Percentiles rank a stretch among this genome's conserved stretches.
These are phyloP conservation scores for Loris lydekkerianus DNA, from an alignment of 2,797 vertebrate species.

Conservation along the genomic window DNA sequence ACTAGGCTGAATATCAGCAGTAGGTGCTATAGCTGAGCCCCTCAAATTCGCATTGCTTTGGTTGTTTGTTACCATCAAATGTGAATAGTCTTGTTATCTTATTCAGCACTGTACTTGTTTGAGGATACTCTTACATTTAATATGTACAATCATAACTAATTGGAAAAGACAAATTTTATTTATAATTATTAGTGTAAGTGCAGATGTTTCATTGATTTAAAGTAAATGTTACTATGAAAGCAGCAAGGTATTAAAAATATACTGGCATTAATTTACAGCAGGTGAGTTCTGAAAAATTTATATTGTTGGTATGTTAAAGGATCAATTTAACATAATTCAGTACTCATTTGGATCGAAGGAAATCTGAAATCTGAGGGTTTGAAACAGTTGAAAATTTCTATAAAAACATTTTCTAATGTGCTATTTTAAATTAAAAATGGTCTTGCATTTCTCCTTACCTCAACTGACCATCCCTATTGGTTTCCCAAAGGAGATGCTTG, in stretches of 20 bases:
- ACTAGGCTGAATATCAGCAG: neutral
- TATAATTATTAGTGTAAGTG: constrained; percentile 50
- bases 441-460: constrained; percentile 41
- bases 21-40: neutral
- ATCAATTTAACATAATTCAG: constrained; percentile 21
- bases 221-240: constrained; percentile 52
- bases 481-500: constrained; percentile 20
- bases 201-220: constrained; percentile 42
- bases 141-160: constrained; percentile 26
- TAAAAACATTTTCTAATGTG: constrained; percentile 21
- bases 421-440: constrained; percentile 54
- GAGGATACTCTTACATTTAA: neutral
- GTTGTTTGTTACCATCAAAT: neutral
- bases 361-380: constrained; percentile 25
- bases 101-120: constrained; percentile 41
- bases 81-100: neutral
- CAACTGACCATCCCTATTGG: neutral
- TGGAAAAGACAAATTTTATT: constrained; percentile 40
- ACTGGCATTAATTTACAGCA: constrained; percentile 57
- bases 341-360: constrained; percentile 62
- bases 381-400: constrained; percentile 42
- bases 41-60: neutral
- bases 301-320: constrained; percentile 47
- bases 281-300: constrained; percentile 68
- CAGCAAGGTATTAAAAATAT: constrained; percentile 25